A percentile compares a stretch with the other conserved stretches of the same genome.
These are phyloP conservation scores for Fopius arisanus DNA, from an alignment of 1,140 invertebrate genomes.

Conservation along the genomic window DNA sequence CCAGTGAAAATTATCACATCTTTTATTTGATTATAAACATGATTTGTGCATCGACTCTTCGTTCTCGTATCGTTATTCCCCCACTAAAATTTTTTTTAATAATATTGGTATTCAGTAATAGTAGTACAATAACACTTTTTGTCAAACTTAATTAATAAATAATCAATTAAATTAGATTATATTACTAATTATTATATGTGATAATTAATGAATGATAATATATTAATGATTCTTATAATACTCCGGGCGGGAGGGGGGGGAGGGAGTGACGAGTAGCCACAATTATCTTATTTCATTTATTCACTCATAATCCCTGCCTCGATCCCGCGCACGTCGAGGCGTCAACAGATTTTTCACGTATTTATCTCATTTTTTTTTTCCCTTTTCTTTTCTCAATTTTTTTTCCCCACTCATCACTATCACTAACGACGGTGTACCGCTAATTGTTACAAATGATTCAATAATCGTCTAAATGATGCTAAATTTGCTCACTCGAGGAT, in stretches of 20 bases:
- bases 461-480: conserved; percentile 37
- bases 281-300: conserved; percentile 42
- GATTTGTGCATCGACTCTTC: conserved; percentile 27
- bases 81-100: conserved; percentile 39
- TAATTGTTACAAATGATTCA: conserved; percentile 42
- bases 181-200: conserved; percentile 62
- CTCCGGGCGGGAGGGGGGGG: conserved; percentile 47
- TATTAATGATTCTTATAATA: conserved; percentile 67
- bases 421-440: conserved; percentile 39
- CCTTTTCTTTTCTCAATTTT: conserved; percentile 5
- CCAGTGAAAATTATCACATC: conserved; percentile 1
- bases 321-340: conserved; percentile 9
- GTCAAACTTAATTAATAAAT: conserved; percentile 65
- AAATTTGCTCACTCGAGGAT: conserved; percentile 32
- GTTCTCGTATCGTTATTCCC: conserved; percentile 19
- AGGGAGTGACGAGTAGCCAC: conserved; percentile 33
- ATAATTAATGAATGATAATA: conserved; percentile 65
- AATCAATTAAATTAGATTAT: conserved; percentile 66
- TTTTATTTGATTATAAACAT: not conserved
- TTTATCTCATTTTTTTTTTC: conserved; percentile 21
- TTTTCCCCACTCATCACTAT: not conserved
- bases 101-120: conserved; percentile 38
- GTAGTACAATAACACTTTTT: conserved; percentile 50
- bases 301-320: not conserved
- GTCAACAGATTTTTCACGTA: not conserved